A percentile compares a stretch with the other conserved stretches of the same genome.
Evolutionary conservation across 2,888 invertebrate species (phyloP).

Genomic region (Netelia melanura): DNA sequence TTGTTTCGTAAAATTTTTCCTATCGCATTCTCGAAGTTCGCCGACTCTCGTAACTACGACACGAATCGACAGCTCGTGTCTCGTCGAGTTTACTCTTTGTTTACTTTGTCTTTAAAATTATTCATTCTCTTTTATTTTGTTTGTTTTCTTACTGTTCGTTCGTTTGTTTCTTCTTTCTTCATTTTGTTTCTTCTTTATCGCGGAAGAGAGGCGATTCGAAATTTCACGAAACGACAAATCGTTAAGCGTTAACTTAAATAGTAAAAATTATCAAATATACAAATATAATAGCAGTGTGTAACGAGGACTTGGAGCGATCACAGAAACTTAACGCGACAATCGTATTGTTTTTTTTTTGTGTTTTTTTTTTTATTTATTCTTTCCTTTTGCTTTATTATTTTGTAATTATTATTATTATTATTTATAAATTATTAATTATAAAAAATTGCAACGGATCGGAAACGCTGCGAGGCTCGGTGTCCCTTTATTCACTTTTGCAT

Average conservation of each 20-base stretch:
- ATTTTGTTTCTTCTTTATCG: conserved; percentile 4
- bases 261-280: conserved; percentile 7
- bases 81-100: conserved; percentile 2
- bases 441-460: conserved; percentile 50
- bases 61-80: neutral
- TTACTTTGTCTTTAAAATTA: neutral
- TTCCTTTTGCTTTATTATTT: neutral
- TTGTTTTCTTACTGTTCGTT: conserved; percentile 8
- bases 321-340: conserved; percentile 40
- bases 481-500: neutral
- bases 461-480: conserved; percentile 17
- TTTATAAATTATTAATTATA: neutral
- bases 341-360: neutral
- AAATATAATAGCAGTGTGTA: conserved; percentile 42
- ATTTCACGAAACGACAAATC: conserved; percentile 16
- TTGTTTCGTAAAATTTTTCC: too few species aligned
- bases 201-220: conserved; percentile 28
- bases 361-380: conserved; percentile 14
- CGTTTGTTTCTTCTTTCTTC: neutral
- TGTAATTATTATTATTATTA: conserved; percentile 16
- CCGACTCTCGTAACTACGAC: too few species aligned
- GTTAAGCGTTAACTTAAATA: conserved; percentile 11
- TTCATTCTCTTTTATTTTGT: neutral
- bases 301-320: conserved; percentile 33
- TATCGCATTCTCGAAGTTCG: too few species aligned